Evolutionary conservation across 1,140 invertebrate genomes (phyloP), one percentile per base, ranked within the genome.

Genomic region (Lepidurus arcticus): DNA sequence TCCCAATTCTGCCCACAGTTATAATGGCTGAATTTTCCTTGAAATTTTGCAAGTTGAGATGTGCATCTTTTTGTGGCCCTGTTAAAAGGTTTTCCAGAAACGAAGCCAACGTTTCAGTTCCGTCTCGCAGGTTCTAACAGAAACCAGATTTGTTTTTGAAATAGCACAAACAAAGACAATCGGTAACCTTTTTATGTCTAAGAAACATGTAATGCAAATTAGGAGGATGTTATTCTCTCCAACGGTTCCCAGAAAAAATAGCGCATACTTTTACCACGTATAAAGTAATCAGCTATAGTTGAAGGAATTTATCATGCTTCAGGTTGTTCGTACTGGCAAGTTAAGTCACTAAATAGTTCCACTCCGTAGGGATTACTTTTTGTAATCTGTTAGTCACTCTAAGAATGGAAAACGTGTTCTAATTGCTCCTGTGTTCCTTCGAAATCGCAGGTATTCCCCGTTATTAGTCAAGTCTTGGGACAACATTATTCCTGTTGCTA

Each of bases 221-320:
- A 11, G 75, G 80, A 26, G 82, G 78, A 11, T 82, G 26, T 44
- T 73, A 78, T 34, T 21, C 16, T 1, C 78, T 21, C 78, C 79
- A 83, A 93, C 0, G 93, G 93, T 85, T 95, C 93, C 75, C 94
- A 86, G 6, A 91, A 90, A 0, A 94, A 89, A 82, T 93, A 94
- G 1, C 34, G 6, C 94, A 86, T 7, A 79, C 79, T 73, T 79
- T 79, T 43, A 47, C 76, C 8, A 53, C 77, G 16, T 79, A 45
- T 24, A 79, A 47, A 26, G 78, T 44, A 21, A 44, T 77, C 2
- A 76, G 85, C 1, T 87, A 86, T 7, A 88, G 80, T 21, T 65
- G 16, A 13, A n/a, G 6, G 9, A 65, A n/a, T 21, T 65, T 65
- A 4, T 65, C 53, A 65, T 13, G 16, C 6, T 65, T 4, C 13